Conservation (phyloP, 1,140 invertebrate genomes). For the Hermetia illucens region DNA sequence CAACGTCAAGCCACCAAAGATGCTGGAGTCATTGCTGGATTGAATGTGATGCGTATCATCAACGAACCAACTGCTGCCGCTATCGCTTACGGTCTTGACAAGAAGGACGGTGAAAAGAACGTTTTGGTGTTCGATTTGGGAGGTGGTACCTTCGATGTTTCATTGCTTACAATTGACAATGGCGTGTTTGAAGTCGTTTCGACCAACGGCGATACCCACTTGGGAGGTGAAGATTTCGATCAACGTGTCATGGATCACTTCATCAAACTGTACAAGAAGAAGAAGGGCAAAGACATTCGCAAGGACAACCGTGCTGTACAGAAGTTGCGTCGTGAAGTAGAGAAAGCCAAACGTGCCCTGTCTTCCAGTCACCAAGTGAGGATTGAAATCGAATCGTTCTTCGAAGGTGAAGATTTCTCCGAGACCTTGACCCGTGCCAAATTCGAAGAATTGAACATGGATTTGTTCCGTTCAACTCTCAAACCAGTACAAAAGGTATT, state of each 20-base stretch:
- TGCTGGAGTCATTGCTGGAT: slow-evolving; percentile 77
- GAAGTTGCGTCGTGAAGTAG: slow-evolving; percentile 91
- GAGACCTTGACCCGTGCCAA: slow-evolving; percentile 97
- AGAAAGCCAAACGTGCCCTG: slow-evolving; percentile 93
- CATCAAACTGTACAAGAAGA: slow-evolving; percentile 98
- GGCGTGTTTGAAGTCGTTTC: slow-evolving; percentile 86
- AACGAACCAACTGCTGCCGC: slow-evolving; percentile 99
- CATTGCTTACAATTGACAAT: slow-evolving; percentile 96
- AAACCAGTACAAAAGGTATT: slow-evolving; percentile 97
- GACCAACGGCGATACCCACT: slow-evolving; percentile 97
- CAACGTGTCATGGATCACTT: slow-evolving; percentile 98
- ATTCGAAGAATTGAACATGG: slow-evolving; percentile 99
- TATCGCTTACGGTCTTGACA: slow-evolving; percentile 98
- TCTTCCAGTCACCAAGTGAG: slow-evolving; percentile 91
- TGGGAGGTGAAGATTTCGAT: slow-evolving; percentile 98
- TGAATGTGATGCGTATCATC: slow-evolving; percentile 98
- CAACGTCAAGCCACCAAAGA: slow-evolving; percentile 95
- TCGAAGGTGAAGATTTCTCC: slow-evolving; percentile 98
- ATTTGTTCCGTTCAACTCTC: slow-evolving; percentile 94
- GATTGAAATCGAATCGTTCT: slow-evolving; percentile 99
- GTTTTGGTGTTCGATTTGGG: slow-evolving; percentile 98
- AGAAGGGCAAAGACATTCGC: slow-evolving; percentile 95
- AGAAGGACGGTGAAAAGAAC: slow-evolving; percentile 98
- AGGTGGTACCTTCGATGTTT: slow-evolving; percentile 99
- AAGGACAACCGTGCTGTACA: slow-evolving; percentile 92